Base-by-base conservation (phyloP, 1,140 invertebrate species). In the Pseudobourletiella spinata region DNA sequence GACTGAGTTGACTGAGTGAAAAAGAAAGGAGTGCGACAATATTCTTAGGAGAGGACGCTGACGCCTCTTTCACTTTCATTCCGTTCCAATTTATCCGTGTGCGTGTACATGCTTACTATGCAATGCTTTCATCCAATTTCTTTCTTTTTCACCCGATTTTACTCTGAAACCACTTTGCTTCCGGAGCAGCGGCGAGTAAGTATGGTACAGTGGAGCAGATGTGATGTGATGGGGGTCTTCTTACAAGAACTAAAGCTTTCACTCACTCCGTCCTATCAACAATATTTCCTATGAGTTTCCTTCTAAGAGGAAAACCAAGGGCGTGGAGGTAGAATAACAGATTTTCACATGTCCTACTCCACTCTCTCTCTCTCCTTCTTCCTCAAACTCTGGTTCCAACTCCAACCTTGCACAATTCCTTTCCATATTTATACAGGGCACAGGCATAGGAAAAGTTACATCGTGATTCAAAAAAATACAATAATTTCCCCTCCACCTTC, bases 101-200 rank as follows among this genome's bases (percentile, higher is more conserved):
- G 59, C 55, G 59, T 61, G 51, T 64, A 59, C 50, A 64, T 57
- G 57, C 62, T 67, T 67, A 67, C 65, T 67, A 67, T 67, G 62
- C 65, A 64, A 64, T 61, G 61, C 65, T 67, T 64, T 68, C 62
- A 68, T 68, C 66, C 66, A 66, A 66, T 64, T 64, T 67, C 67
- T 66, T 61, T 66, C 64, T 62, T 60, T 66, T 54, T 63, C 61
- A 57, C 56, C 54, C 43, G 46, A 58, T 63, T 57, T 59, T 57
- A 59, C 60, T 65, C 25, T 24, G 28, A 48, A 35, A 48, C 50
- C 59, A 52, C 59, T 60, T 46, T 43, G 25, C 57, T 59, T 59
- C 57, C 57, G 57, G 57, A 59, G 44, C 44, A 48, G 29, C n/a
- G n/a, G 28, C 42, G 39, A 35, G 30, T 56, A 35, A 56, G n/a